Evolutionary conservation across 2,888 invertebrate genomes (phyloP).

Genomic region (Trachelus tabidus): DNA sequence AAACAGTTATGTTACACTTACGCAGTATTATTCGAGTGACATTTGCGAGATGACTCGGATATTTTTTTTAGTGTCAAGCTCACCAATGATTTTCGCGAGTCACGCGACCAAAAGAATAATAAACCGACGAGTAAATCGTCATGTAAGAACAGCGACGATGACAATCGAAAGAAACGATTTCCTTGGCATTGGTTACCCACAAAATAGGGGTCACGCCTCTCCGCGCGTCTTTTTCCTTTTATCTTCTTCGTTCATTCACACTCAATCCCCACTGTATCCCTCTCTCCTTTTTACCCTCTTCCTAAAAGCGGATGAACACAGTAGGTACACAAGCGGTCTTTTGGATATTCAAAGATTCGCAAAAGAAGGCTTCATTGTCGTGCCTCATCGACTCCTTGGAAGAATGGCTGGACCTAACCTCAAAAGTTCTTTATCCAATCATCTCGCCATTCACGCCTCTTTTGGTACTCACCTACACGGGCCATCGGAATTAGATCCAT

Average conservation of each 20-base stretch:
- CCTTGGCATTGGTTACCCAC: conserved; percentile 33
- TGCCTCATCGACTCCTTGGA: conserved; percentile 38
- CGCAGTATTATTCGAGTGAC: background rate
- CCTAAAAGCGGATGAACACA: background rate
- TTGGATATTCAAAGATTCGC: conserved; percentile 9
- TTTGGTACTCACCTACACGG: conserved; percentile 12
- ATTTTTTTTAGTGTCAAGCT: background rate
- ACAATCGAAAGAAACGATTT: conserved; percentile 37
- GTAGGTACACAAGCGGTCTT: background rate
- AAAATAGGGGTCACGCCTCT: conserved; percentile 6
- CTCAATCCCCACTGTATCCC: background rate
- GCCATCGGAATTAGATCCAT: conserved; percentile 44
- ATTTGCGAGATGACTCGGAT: background rate
- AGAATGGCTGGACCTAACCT: conserved; percentile 27
- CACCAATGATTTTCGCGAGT: conserved; percentile 40
- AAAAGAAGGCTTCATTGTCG: conserved; percentile 33
- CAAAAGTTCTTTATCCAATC: conserved; percentile 60
- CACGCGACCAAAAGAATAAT: conserved; percentile 34
- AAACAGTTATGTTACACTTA: background rate
- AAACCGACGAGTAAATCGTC: conserved; percentile 38
- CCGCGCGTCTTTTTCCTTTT: background rate
- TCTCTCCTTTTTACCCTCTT: background rate
- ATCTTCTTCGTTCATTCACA: conserved; percentile 1
- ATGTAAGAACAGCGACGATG: conserved; percentile 21
- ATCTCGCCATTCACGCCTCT: conserved; percentile 60